These are phyloP conservation scores for Forbesichthys agassizii DNA, from an alignment of 2,113 vertebrate species.

Conservation along the genomic window DNA sequence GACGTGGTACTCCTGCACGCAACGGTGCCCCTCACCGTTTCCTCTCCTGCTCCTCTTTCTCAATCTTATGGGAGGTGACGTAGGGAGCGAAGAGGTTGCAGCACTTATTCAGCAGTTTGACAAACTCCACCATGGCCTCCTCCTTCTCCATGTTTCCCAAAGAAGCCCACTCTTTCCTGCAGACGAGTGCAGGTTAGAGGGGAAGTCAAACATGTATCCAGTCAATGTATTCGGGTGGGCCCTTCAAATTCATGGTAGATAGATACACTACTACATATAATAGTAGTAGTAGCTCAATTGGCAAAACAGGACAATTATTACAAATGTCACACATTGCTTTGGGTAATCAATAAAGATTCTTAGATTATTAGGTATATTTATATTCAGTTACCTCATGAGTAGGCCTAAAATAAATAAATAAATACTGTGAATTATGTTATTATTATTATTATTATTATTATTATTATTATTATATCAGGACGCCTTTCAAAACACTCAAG, in stretches of 20 bases:
- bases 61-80: conserved; percentile 94
- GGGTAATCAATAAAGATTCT: not conserved
- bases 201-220: not conserved
- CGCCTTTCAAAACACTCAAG: too few relatives aligned
- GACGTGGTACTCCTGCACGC: not conserved
- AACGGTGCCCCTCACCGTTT: conserved; percentile 81
- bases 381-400: too few relatives aligned
- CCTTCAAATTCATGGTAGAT: not conserved
- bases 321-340: too few relatives aligned
- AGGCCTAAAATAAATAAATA: too few relatives aligned
- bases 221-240: too few relatives aligned
- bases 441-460: too few relatives aligned
- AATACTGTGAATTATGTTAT: too few relatives aligned
- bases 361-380: not conserved
- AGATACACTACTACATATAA: too few relatives aligned
- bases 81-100: conserved; percentile 94
- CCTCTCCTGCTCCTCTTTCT: conserved; percentile 94
- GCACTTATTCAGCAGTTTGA: conserved; percentile 90
- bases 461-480: too few relatives aligned
- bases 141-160: conserved; percentile 90
- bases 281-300: too few relatives aligned
- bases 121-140: conserved; percentile 95
- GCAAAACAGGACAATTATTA: too few relatives aligned
- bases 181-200: conserved; percentile 11
- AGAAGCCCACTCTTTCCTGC: conserved; percentile 94